Evolutionary conservation across 2,113 vertebrate genomes (phyloP).

Genomic region (Lycocorax pyrrhopterus): DNA sequence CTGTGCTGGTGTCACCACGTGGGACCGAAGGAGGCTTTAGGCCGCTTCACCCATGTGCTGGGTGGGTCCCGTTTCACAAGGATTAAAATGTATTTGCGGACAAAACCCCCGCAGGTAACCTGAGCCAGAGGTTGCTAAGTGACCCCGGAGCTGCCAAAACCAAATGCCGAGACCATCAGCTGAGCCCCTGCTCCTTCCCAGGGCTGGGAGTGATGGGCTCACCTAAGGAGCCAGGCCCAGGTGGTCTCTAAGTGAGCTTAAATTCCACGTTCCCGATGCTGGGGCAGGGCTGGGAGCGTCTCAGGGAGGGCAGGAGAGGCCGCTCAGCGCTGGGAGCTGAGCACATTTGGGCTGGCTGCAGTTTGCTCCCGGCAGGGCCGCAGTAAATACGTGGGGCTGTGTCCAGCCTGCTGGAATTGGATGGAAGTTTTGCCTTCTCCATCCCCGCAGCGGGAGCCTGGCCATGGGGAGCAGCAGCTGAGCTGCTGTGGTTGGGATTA

Average conservation of each 20-base stretch:
- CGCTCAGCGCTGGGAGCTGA: fast-evolving
- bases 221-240: not conserved
- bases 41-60: not conserved
- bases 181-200: not conserved
- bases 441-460: not conserved
- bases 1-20: fast-evolving
- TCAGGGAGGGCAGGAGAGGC: not conserved
- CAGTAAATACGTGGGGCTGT: fast-evolving
- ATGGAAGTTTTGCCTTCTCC: not conserved
- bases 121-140: not conserved
- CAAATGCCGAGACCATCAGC: not conserved
- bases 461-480: not conserved
- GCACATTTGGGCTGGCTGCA: not conserved
- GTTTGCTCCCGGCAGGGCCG: not conserved
- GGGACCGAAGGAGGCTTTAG: not conserved
- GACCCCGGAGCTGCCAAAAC: not conserved
- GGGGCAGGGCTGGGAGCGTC: not conserved
- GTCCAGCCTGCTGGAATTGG: not conserved
- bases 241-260: not conserved
- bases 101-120: not conserved
- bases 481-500: not conserved
- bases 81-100: not conserved
- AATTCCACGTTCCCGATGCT: fast-evolving
- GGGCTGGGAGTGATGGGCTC: not conserved
- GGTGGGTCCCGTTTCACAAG: not conserved